Evolutionary conservation across 2,888 invertebrate species (phyloP).

Genomic region (Himalopsyche kuldschensis): DNA sequence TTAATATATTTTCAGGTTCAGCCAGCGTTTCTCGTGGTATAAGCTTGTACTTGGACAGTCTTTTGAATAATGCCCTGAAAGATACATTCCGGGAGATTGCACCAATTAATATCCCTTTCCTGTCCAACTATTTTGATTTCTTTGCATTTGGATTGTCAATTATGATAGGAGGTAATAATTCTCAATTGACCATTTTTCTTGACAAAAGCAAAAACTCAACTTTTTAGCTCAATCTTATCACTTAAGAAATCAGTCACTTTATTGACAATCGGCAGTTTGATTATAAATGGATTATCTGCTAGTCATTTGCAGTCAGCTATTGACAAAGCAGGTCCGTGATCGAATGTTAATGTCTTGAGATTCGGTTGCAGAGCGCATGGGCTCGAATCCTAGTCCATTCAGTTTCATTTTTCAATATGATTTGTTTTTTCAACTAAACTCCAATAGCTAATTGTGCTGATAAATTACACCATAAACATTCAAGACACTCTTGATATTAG

Average conservation of each 20-base stretch:
- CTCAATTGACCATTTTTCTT: not conserved
- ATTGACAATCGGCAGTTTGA: too few species aligned
- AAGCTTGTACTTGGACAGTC: constrained; percentile 72
- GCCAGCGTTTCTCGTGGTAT: constrained; percentile 78
- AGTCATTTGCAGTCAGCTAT: too few species aligned
- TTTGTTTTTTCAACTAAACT: not conserved
- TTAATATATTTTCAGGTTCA: constrained; percentile 55
- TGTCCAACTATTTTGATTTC: constrained; percentile 74
- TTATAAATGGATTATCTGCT: too few species aligned
- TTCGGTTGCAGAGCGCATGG: too few species aligned
- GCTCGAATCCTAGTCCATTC: too few species aligned
- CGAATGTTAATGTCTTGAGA: too few species aligned
- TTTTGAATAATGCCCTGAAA: constrained; percentile 66
- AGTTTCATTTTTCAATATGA: too few species aligned
- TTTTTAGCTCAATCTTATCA: too few species aligned
- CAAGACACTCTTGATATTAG: not conserved
- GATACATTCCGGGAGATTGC: constrained; percentile 62
- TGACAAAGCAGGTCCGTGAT: not conserved
- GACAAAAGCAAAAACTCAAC: too few species aligned
- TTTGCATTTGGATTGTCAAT: constrained; percentile 70
- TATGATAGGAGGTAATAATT: constrained; percentile 63
- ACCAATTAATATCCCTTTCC: constrained; percentile 60
- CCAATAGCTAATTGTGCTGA: not conserved
- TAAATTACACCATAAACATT: too few species aligned
- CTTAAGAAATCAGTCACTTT: too few species aligned